Percentiles rank a stretch among this genome's conserved stretches.
These are phyloP conservation scores for Strix aluco DNA, from an alignment of 2,113 vertebrate genomes.

Conservation along the genomic window DNA sequence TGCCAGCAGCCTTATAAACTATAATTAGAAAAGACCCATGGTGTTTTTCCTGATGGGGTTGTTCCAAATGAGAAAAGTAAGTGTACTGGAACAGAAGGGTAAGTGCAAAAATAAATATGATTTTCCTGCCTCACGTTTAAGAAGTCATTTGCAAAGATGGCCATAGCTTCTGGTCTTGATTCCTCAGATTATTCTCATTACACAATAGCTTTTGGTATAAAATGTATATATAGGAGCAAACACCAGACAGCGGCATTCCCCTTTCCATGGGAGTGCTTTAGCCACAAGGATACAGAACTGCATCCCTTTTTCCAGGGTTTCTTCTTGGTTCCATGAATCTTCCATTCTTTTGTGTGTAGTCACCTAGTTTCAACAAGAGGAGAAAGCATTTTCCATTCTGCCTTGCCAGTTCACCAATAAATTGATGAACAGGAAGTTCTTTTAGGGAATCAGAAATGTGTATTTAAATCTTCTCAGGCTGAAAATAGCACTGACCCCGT, in stretches of 20 bases:
- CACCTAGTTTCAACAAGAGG: neutral
- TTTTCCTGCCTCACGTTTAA: neutral
- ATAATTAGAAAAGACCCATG: neutral
- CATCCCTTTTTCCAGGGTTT: neutral
- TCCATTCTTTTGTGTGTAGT: neutral
- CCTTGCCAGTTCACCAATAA: neutral
- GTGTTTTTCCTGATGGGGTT: neutral
- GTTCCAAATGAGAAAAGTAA: neutral
- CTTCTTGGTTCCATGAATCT: neutral
- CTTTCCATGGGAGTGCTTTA: neutral
- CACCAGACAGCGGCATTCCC: neutral
- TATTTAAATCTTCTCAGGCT: neutral
- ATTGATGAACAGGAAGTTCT: neutral
- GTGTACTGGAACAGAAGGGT: neutral
- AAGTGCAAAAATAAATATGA: neutral
- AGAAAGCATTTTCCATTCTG: neutral
- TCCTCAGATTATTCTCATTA: neutral
- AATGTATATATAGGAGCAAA: neutral
- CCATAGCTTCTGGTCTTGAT: neutral
- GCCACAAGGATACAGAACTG: neutral
- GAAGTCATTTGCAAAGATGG: neutral
- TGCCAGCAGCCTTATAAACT: neutral
- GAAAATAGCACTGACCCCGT: neutral
- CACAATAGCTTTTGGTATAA: neutral
- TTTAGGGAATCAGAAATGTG: neutral